Percentiles rank a stretch among this genome's conserved stretches.
phyloP scores from a whole-genome alignment of 1,140 invertebrate species.

The Bombus vancouverensis region DNA sequence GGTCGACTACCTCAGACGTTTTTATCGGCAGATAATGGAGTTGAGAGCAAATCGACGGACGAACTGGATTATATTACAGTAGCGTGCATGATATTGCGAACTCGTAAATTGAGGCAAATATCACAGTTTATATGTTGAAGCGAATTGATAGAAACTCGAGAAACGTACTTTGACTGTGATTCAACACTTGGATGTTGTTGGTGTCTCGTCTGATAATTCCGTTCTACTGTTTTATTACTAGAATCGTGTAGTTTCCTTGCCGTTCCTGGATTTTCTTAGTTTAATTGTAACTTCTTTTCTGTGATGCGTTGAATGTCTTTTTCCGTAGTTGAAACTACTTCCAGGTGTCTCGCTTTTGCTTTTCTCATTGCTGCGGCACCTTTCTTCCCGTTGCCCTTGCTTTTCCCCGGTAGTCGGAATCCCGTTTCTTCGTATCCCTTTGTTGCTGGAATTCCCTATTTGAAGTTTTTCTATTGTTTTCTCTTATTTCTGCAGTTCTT shows the following conservation, averaged over 20 bases:
- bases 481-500: not conserved
- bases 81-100: too few species aligned
- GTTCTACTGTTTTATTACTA: not conserved
- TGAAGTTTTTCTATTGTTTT: not conserved
- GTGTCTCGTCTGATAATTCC: not conserved
- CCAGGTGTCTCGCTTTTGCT: not conserved
- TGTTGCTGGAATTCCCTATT: not conserved
- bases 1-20: constrained; percentile 5
- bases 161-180: not conserved
- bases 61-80: too few species aligned
- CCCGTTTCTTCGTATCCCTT: not conserved
- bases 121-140: not conserved
- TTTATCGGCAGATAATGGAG: constrained; percentile 24
- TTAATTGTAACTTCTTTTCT: not conserved
- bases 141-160: not conserved
- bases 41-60: not conserved
- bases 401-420: not conserved
- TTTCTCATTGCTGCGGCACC: not conserved
- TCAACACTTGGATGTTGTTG: not conserved
- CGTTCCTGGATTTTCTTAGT: not conserved
- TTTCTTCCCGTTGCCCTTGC: not conserved
- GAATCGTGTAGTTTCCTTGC: not conserved
- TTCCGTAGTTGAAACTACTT: not conserved
- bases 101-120: not conserved
- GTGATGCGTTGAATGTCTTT: not conserved